A percentile compares a stretch with the other conserved stretches of the same genome.
Evolutionary conservation across 2,888 invertebrate genomes (phyloP).

Genomic region (Scaptomyza tumidula): DNA sequence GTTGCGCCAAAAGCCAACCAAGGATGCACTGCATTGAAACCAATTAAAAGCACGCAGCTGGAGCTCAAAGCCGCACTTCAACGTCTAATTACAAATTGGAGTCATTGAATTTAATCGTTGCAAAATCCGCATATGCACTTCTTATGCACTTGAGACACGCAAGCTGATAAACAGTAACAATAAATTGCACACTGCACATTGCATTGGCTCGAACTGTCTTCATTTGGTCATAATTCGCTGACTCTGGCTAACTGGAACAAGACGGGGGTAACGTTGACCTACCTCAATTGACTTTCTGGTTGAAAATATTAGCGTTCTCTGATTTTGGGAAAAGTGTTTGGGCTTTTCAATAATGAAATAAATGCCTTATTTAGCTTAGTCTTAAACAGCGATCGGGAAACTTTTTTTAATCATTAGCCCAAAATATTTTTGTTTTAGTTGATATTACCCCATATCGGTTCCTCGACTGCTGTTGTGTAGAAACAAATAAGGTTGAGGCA

Average conservation of each 20-base stretch:
- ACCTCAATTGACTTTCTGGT: not conserved
- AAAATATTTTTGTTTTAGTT: too few relatives aligned
- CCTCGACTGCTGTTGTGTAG: too few relatives aligned
- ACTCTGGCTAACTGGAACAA: slow-evolving; percentile 13
- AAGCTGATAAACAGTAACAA: slow-evolving; percentile 39
- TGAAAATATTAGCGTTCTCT: not conserved
- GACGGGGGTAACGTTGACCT: slow-evolving; percentile 25
- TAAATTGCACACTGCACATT: not conserved
- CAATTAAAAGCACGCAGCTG: slow-evolving; percentile 80
- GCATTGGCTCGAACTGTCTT: slow-evolving; percentile 30
- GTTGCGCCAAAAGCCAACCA: slow-evolving; percentile 80
- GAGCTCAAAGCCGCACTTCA: slow-evolving; percentile 51
- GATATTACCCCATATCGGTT: too few relatives aligned
- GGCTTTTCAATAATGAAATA: too few relatives aligned
- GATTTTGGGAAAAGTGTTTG: not conserved
- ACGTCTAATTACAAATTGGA: slow-evolving; percentile 80
- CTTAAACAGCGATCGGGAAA: too few relatives aligned
- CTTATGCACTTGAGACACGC: slow-evolving; percentile 72
- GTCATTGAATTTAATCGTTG: slow-evolving; percentile 78
- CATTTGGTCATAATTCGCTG: slow-evolving; percentile 70
- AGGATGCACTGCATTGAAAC: slow-evolving; percentile 72
- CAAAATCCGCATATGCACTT: slow-evolving; percentile 64
- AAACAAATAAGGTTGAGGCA: too few relatives aligned
- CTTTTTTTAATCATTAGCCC: too few relatives aligned
- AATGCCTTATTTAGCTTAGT: too few relatives aligned